A percentile compares a stretch with the other conserved stretches of the same genome.
Evolutionary conservation across 2,113 vertebrate species (phyloP).

Genomic region (Hystrix brachyura): DNA sequence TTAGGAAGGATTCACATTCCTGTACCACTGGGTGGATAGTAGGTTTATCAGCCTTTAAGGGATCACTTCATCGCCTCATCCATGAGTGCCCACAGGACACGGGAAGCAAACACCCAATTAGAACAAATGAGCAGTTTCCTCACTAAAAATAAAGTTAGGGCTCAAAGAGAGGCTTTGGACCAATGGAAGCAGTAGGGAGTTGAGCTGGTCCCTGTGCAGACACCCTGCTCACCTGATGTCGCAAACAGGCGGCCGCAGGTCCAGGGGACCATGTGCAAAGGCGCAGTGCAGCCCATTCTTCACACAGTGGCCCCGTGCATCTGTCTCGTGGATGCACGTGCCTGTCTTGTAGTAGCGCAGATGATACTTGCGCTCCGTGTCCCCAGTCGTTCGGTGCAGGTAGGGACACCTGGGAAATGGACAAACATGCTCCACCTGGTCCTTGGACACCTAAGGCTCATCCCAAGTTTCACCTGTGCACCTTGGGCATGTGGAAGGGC

Average conservation of each 20-base stretch:
- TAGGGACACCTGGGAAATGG: conserved; percentile 92
- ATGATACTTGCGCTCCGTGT: conserved; percentile 97
- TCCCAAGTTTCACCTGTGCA: neutral
- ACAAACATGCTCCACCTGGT: neutral
- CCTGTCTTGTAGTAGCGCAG: conserved; percentile 98
- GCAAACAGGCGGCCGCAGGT: conserved; percentile 95
- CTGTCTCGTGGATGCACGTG: conserved; percentile 96
- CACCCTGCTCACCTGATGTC: conserved; percentile 91
- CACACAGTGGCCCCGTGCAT: conserved; percentile 95
- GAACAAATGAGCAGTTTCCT: too few relatives aligned
- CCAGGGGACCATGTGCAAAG: conserved; percentile 95
- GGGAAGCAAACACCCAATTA: neutral
- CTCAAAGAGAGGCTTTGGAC: too few relatives aligned
- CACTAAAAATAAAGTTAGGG: neutral
- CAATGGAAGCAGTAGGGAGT: neutral
- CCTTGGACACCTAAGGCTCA: neutral
- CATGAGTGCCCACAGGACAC: neutral
- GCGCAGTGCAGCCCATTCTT: conserved; percentile 97
- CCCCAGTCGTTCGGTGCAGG: conserved; percentile 95
- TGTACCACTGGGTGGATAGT: neutral
- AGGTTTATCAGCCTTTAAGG: neutral
- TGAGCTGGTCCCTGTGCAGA: fast-evolving
- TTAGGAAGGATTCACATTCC: neutral
- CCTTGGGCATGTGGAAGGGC: too few relatives aligned
- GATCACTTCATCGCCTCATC: neutral